phyloP scores from a whole-genome alignment of 2,888 invertebrate species.

The Pammene fasciana region DNA sequence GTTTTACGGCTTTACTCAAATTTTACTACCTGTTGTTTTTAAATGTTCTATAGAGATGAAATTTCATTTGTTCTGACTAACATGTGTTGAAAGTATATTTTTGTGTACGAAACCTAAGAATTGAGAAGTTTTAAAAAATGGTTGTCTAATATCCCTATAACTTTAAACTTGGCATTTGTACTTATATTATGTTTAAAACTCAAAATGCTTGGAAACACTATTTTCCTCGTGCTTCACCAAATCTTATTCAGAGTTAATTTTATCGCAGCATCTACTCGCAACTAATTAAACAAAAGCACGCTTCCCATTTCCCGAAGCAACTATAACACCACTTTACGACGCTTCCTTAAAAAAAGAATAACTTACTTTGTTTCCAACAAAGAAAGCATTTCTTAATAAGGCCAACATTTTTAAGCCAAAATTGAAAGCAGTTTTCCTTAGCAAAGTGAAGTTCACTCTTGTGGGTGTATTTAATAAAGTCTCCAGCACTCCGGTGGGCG shows the following conservation, averaged over 20 bases:
- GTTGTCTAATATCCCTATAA: too few species aligned
- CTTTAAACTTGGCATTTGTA: too few species aligned
- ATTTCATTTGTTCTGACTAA: too few species aligned
- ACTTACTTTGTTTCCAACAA: conserved; percentile 16
- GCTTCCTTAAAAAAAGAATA: conserved; percentile 19
- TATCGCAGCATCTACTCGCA: not conserved
- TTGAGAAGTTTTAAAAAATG: too few species aligned
- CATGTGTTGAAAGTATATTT: too few species aligned
- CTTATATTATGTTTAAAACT: too few species aligned
- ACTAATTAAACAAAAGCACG: conserved; percentile 10
- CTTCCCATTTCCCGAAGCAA: conserved; percentile 10
- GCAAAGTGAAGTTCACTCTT: conserved; percentile 25
- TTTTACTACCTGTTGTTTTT: not conserved
- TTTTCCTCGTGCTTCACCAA: not conserved
- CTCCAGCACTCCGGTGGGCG: conserved; percentile 14
- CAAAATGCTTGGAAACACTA: too few species aligned
- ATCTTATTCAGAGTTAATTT: not conserved
- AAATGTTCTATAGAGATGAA: too few species aligned
- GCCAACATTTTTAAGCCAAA: conserved; percentile 15
- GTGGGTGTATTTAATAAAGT: conserved; percentile 38
- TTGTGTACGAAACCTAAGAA: too few species aligned
- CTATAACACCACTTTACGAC: conserved; percentile 15
- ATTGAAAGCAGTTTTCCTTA: conserved; percentile 31
- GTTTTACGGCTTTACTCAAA: not conserved
- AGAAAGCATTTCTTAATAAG: conserved; percentile 18